These are phyloP conservation scores for Pantala flavescens DNA, from an alignment of 1,140 invertebrate species.

Conservation along the genomic window DNA sequence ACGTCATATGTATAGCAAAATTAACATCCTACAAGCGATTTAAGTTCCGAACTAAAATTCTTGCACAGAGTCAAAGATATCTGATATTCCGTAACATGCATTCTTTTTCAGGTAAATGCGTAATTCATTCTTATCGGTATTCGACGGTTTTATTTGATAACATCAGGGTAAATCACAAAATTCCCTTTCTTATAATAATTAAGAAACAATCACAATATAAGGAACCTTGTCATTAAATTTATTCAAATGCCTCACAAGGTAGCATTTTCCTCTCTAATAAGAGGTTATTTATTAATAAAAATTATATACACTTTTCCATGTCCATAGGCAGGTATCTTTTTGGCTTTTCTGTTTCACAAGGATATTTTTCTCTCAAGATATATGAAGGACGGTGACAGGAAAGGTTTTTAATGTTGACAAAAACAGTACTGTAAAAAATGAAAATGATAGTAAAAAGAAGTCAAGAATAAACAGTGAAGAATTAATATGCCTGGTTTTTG, in stretches of 20 bases:
- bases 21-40: too few relatives aligned
- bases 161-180: neutral
- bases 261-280: neutral
- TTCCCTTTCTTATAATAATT: neutral
- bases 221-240: neutral
- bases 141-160: too few relatives aligned
- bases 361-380: neutral
- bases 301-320: constrained; percentile 5
- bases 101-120: too few relatives aligned
- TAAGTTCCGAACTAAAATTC: too few relatives aligned
- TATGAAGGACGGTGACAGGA: constrained; percentile 3
- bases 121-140: too few relatives aligned
- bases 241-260: neutral
- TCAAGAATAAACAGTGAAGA: neutral
- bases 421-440: neutral
- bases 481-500: neutral
- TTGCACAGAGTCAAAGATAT: too few relatives aligned
- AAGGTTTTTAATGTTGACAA: neutral
- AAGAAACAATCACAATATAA: neutral
- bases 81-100: too few relatives aligned
- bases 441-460: neutral
- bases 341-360: constrained; percentile 6
- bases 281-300: constrained; percentile 5
- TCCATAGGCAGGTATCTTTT: constrained; percentile 6
- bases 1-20: too few relatives aligned